Conservation (phyloP, 1,140 invertebrate species). For the Drosophila prosaltans region DNA sequence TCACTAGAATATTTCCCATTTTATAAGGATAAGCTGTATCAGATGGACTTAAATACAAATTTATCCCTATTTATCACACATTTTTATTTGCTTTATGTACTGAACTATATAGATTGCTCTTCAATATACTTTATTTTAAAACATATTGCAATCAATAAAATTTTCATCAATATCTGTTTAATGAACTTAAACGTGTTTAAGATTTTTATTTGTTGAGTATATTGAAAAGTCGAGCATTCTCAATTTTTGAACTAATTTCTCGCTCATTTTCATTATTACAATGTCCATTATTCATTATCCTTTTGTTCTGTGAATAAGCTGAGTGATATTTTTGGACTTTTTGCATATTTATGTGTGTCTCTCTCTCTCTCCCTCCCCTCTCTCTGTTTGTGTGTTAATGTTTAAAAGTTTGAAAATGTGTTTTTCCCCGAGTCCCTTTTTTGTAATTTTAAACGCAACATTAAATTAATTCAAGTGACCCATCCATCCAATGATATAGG, state of each 20-base stretch:
- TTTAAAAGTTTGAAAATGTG: constrained; percentile 42
- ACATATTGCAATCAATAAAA: too few species aligned
- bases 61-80: too few species aligned
- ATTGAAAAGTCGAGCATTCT: constrained; percentile 23
- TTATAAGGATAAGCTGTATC: too few species aligned
- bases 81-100: too few species aligned
- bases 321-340: constrained; percentile 41
- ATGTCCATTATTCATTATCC: constrained; percentile 63
- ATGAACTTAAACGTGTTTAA: too few species aligned
- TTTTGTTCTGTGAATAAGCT: constrained; percentile 34
- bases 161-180: too few species aligned
- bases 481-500: constrained; percentile 9
- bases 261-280: constrained; percentile 29
- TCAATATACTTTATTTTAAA: too few species aligned
- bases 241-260: not conserved
- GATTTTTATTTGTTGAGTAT: not conserved
- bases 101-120: too few species aligned
- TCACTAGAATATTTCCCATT: too few species aligned
- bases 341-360: not conserved
- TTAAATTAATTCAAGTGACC: constrained; percentile 36
- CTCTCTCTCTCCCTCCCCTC: too few species aligned
- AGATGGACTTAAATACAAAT: too few species aligned
- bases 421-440: constrained; percentile 14
- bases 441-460: constrained; percentile 48
- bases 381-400: constrained; percentile 9